Conservation (phyloP, 2,113 vertebrate genomes). For the Potamarius usumacintae region DNA sequence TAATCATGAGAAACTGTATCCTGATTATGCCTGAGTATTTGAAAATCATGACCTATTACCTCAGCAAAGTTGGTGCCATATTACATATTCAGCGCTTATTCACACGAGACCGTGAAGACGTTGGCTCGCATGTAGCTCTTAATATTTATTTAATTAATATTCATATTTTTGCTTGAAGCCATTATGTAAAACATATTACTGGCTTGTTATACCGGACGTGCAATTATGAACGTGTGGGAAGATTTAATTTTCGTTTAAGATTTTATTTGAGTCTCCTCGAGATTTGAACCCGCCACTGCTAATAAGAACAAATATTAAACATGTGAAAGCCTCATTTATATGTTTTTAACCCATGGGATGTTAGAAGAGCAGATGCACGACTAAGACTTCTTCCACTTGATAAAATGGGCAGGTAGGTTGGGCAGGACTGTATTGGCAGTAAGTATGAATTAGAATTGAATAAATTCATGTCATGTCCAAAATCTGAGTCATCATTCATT, state of each 20-base stretch:
- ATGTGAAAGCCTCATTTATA: neutral
- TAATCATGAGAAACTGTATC: neutral
- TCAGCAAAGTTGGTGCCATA: neutral
- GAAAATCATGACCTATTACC: neutral
- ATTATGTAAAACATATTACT: neutral
- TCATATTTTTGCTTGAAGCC: neutral
- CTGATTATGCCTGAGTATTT: neutral
- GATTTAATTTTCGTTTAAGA: neutral
- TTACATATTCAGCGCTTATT: neutral
- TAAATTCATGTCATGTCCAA: neutral
- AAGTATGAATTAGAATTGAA: neutral
- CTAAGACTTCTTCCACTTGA: neutral
- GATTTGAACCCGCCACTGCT: neutral
- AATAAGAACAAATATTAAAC: neutral
- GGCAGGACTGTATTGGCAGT: neutral
- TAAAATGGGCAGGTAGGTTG: neutral
- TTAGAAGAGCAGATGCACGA: neutral
- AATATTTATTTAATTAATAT: neutral
- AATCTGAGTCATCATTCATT: neutral
- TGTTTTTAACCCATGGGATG: neutral
- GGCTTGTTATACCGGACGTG: neutral
- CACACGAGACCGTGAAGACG: neutral
- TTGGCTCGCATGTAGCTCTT: neutral
- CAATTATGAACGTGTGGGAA: neutral
- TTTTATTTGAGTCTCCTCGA: neutral